A percentile compares a stretch with the other conserved stretches of the same genome.
phyloP scores from a whole-genome alignment of 30 jellyfish, hydroid and myxozoan genomes.

The Hydractinia echinata region DNA sequence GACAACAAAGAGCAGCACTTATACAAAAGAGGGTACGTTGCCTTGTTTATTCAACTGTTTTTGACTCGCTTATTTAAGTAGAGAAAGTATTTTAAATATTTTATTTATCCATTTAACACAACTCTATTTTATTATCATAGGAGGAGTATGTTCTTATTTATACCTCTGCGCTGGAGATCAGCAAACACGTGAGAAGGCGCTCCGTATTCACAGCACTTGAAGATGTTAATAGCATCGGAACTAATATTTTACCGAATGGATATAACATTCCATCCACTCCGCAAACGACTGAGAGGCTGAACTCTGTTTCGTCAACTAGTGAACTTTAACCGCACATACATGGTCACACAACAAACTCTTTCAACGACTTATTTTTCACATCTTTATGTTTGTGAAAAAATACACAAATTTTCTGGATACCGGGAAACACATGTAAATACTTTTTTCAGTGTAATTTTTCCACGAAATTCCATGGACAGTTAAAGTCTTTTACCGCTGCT shows the following conservation, averaged over 20 bases:
- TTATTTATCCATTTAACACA: not conserved
- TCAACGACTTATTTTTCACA: no score
- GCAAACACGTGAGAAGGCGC: constrained; percentile 26
- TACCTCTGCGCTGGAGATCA: constrained; percentile 28
- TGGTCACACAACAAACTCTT: no score
- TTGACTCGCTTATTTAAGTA: not conserved
- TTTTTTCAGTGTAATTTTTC: no score
- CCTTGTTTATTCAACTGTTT: not conserved
- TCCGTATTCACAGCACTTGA: constrained; percentile 2
- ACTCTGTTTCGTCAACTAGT: constrained; percentile 6
- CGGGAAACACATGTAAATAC: no score
- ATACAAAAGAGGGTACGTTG: constrained; percentile 57
- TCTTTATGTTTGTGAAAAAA: no score
- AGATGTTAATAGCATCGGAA: constrained; percentile 8
- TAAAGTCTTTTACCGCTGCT: no score
- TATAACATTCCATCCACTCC: not conserved
- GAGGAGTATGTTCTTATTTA: constrained; percentile 28
- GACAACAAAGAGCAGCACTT: constrained; percentile 54
- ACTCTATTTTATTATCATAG: constrained; percentile 5
- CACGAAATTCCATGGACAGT: no score
- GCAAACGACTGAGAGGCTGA: not conserved
- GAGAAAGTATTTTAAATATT: not conserved
- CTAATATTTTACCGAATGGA: constrained; percentile 10
- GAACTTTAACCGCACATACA: not conserved
- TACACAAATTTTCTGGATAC: no score